Evolutionary conservation across 2,797 vertebrate genomes (phyloP), one percentile per base, ranked within the genome.

Genomic region (Cyclura pinguis): DNA sequence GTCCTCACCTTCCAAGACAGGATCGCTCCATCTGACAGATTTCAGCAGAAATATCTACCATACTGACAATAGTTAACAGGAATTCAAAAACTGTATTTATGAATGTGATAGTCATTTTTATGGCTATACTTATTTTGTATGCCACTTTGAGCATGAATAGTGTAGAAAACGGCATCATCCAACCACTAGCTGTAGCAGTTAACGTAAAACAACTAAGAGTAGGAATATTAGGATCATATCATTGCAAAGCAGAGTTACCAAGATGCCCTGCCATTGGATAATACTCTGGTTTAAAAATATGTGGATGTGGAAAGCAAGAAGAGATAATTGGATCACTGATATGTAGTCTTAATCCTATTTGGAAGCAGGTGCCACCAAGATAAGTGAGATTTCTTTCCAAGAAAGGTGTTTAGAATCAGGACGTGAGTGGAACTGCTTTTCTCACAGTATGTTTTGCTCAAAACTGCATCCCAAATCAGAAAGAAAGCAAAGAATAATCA

Each of bases 301-400:
- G 22, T 84, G 29, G 29, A 29, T 76, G 52, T 59, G 35, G n/a
- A 86, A 76, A 76, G 22, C 64, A 84, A 72, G 62, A 50, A 50
- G 42, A 55, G 78, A 18, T 81, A 81, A 72, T 38, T 88, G 77
- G 64, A 87, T 76, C 13, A 35, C 72, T 84, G 73, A 38, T 77
- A 35, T 52, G 13, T 72, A 35, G 1, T 64, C 57, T 64, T 64
- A 76, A 84, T 64, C 55, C 57, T 84, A 29, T 89, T 84, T 77
- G 42, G 38, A 89, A 88, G n/a, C n/a, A 81, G 9, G 35, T 82
- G 64, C 50, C 50, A 42, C 16, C 64, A 38, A 42, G 57, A 62
- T 47, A 52, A 87, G 77, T 76, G 20, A 24, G 35, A 77, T 59
- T 86, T 76, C 24, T 38, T 77, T 86, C n/a, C 72, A 76, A n/a